Evolutionary conservation across 35 echinoderm and acorn worm species (phyloP).

Genomic region (Apostichopus parvimensis): DNA sequence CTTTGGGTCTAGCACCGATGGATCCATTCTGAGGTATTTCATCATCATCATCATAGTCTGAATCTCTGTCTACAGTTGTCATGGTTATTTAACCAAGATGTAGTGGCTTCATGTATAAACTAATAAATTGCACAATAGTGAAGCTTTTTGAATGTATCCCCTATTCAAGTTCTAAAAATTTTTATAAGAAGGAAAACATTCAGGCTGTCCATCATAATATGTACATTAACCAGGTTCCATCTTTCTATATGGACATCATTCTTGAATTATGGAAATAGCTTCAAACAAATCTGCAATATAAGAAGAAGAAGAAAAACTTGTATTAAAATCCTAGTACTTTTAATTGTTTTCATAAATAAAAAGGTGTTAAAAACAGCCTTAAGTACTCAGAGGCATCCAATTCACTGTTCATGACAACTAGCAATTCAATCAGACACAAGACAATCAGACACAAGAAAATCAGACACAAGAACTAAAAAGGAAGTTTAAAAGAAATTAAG

Average conservation of each 20-base stretch:
- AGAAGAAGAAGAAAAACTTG: background rate
- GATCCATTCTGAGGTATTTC: constrained; percentile 40
- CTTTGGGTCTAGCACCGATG: constrained; percentile 63
- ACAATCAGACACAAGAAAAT: background rate
- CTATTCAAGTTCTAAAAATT: background rate
- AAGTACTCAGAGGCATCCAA: no score
- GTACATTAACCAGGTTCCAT: background rate
- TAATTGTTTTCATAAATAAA: no score
- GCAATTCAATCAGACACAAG: background rate
- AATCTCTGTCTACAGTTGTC: constrained; percentile 19
- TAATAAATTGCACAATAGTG: background rate
- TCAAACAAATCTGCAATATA: background rate
- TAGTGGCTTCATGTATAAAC: no score
- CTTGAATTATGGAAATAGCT: background rate
- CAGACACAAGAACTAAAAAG: no score
- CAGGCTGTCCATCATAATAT: background rate
- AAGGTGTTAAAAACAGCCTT: no score
- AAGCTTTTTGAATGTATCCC: background rate
- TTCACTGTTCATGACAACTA: no score
- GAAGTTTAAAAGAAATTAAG: no score
- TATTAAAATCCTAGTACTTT: no score
- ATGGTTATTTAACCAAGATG: constrained; percentile 14
- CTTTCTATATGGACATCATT: background rate
- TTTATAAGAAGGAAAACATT: background rate
- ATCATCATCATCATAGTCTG: constrained; percentile 39